Evolutionary conservation across 1,140 invertebrate species (phyloP), one percentile per base, ranked within the genome.

Genomic region (Pseudobourletiella spinata): DNA sequence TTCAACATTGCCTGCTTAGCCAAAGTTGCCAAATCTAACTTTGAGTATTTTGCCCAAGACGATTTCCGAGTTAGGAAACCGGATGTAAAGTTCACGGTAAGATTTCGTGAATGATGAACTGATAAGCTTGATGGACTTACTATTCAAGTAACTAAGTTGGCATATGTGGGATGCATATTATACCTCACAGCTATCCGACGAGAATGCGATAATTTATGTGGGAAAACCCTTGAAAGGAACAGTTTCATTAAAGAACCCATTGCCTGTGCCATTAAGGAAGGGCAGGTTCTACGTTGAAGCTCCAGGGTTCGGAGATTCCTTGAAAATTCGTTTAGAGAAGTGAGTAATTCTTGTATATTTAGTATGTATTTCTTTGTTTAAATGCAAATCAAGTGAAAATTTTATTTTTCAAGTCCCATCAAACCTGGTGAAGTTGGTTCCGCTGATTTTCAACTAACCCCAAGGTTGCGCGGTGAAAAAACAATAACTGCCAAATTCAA

Each of bases 51-150:
- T 70, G 88, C 87, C 0, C 87, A 91, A 76, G 89, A 92, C 70
- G 89, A 93, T 74, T 92, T 93, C 71, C 81, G 89, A 65, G 85
- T 95, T 2, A 77, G 88, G 22, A 93, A 92, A 71, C 91, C 91
- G 0, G 88, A 93, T 71, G 89, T 95, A 39, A 86, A 86, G 73
- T 86, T 95, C 59, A 79, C 80, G 68, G 84, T 85, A 72, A 24
- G 44, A 15, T 2, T 16, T 48, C 44, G n/a, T n/a, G n/a, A n/a
- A n/a, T n/a, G n/a, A n/a, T n/a, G n/a, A n/a, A n/a, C n/a, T n/a
- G n/a, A n/a, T n/a, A n/a, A n/a, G n/a, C n/a, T n/a, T n/a, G n/a
- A n/a, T n/a, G n/a, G n/a, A n/a, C n/a, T n/a, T n/a, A n/a, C n/a
- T n/a, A n/a, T n/a, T n/a, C n/a, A n/a, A n/a, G n/a, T n/a, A n/a